Evolutionary conservation across 2,888 invertebrate species (phyloP).

Genomic region (Mesochorus sp.): DNA sequence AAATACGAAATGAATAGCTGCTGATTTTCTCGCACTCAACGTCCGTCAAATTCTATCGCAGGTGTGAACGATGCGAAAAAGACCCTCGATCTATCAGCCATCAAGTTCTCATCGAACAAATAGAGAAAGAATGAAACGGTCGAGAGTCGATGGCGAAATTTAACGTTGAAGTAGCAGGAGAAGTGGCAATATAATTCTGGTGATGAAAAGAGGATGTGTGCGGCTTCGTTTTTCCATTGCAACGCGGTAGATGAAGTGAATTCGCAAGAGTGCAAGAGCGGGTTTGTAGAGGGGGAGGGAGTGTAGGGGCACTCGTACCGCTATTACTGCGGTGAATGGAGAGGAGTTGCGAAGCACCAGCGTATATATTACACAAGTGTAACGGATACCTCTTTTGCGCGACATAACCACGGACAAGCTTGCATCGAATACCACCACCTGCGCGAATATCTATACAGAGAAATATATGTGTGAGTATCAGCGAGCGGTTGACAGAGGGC

Average conservation of each 20-base stretch:
- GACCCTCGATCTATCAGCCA: too few relatives aligned
- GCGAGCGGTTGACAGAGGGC: slow-evolving; percentile 10
- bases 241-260: too few relatives aligned
- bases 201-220: not conserved
- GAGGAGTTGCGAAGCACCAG: slow-evolving; percentile 38
- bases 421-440: not conserved
- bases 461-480: not conserved
- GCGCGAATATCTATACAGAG: too few relatives aligned
- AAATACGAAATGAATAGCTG: too few relatives aligned
- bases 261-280: not conserved
- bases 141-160: too few relatives aligned
- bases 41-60: too few relatives aligned
- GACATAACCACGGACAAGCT: not conserved
- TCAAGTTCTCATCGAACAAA: too few relatives aligned
- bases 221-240: not conserved
- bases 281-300: too few relatives aligned
- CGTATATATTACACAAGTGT: slow-evolving; percentile 56
- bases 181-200: not conserved
- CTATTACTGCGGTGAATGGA: not conserved
- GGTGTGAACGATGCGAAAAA: too few relatives aligned
- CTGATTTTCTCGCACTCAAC: too few relatives aligned
- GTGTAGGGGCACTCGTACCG: not conserved
- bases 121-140: too few relatives aligned
- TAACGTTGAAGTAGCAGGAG: too few relatives aligned
- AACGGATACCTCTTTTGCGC: slow-evolving; percentile 65